phyloP scores from a whole-genome alignment of 1,140 invertebrate species.

The Lepeophtheirus salmonis region DNA sequence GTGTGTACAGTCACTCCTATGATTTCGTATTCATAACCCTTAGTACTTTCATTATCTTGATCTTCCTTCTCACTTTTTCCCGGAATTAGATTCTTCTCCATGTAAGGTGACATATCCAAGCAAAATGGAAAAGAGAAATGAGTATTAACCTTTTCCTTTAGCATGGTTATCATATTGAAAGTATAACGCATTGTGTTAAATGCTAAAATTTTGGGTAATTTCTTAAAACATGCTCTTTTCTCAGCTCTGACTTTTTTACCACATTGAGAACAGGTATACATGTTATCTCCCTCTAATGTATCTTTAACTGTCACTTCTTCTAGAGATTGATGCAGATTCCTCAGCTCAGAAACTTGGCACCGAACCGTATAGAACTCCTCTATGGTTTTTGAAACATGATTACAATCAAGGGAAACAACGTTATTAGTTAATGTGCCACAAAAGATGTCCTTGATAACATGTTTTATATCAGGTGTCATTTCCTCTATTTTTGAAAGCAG shows the following conservation, averaged over 20 bases:
- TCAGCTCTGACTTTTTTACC: slow-evolving; percentile 49
- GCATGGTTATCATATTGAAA: slow-evolving; percentile 92
- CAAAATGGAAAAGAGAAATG: slow-evolving; percentile 88
- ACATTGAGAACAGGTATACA: slow-evolving; percentile 90
- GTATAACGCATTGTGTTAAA: slow-evolving; percentile 97
- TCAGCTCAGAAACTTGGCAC: slow-evolving; percentile 87
- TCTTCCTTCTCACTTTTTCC: slow-evolving; percentile 1
- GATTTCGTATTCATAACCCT: slow-evolving; percentile 52
- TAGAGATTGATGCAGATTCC: slow-evolving; percentile 78
- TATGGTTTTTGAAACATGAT: slow-evolving; percentile 73
- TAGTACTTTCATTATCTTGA: neutral
- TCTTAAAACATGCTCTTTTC: slow-evolving; percentile 74
- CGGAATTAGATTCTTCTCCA: slow-evolving; percentile 78
- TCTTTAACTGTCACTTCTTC: slow-evolving; percentile 92
- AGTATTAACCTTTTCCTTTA: slow-evolving; percentile 90
- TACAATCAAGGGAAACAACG: slow-evolving; percentile 80
- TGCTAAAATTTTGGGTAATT: slow-evolving; percentile 73
- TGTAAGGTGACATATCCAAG: slow-evolving; percentile 81
- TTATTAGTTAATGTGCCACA: slow-evolving; percentile 83
- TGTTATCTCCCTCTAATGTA: slow-evolving; percentile 85
- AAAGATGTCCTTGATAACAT: slow-evolving; percentile 71
- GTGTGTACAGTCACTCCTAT: slow-evolving; percentile 91
- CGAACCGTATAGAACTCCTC: slow-evolving; percentile 91
- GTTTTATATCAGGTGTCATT: slow-evolving; percentile 77
- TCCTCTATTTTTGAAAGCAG: slow-evolving; percentile 85